Evolutionary conservation across 2,113 vertebrate species (phyloP), one percentile per base, ranked within the genome.

Genomic region (Gambusia holbrooki): DNA sequence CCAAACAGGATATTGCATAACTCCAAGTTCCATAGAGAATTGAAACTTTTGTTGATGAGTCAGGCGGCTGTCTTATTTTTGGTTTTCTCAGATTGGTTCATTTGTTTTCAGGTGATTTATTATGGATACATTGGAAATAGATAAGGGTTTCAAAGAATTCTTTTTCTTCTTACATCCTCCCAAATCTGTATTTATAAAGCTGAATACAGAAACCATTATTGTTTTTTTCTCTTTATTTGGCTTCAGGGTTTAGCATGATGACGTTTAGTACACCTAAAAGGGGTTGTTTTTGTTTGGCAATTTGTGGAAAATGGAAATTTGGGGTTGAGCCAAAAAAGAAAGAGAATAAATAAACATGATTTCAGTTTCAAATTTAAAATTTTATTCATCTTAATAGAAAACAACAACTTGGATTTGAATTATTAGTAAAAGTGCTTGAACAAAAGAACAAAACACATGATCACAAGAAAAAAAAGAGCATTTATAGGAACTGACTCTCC

Each of bases 341-440:
- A 58, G 51, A 58, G 22, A 19, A 54, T 17, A 45, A 45, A 45
- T 17, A 10, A 58, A 58, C 8, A n/a, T 58, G 2, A 25, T 58
- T 58, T 58, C 5, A 58, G 25, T 58, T 83, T 88, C 58, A 73
- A 83, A 88, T 66, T 1, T 33, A 88, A 88, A 78, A 0, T 0
- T 93, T 93, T 90, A 92, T 90, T 90, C 19, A 54, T 69, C 71
- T 69, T 69, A 61, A 76, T 88, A 89, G 73, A 90, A 92, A 92
- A 91, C 84, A 87, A 28, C 30, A 63, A 27, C 78, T 87, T 72
- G 82, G 74, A 82, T n/a, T 79, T 82, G 17, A 73, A 85, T 92
- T 74, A 89, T 61, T 33, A 69, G 19, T 8, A 75, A 87, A 90
- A 88, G 87, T 87, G 79, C 86, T 66, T 12, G 40, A 89, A 75